Base-by-base conservation (phyloP, 1,140 invertebrate species). In the Ceratosolen fusciceps region DNA sequence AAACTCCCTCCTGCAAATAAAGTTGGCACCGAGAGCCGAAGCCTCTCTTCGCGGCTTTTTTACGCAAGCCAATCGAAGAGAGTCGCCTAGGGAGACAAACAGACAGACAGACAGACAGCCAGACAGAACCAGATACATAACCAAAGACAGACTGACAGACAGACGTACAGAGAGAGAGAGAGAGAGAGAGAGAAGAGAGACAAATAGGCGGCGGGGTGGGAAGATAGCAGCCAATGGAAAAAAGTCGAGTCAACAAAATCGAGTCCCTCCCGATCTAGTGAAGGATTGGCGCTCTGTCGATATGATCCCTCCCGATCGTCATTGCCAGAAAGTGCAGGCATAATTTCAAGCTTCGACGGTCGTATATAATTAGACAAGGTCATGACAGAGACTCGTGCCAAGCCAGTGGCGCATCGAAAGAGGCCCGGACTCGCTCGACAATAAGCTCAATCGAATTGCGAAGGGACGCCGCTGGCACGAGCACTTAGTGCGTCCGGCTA, bases 321-420 rank as follows among this genome's bases (percentile, higher is more conserved):
- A 89, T 88, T 88, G 86, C 85, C 84, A 87, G 79, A 86, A 86
- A 85, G 83, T 84, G 86, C 87, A 76, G 84, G 83, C 74, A 73
- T 67, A 62, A 80, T 83, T 85, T 85, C n/a, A 87, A 88, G 88
- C 80, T 85, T 89, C 88, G 87, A 85, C 88, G 87, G 84, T 82
- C 84, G 81, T 68, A 81, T 89, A 87, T 88, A 88, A 89, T 89
- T 88, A 90, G 87, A 85, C 39, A 12, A 56, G 47, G 26, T 80
- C 62, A 82, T 78, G 81, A 82, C n/a, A n/a, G 84, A 74, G 80
- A 58, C 80, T 80, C 72, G 83, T 84, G 85, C 84, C 83, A 86
- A 83, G 83, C 80, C 86, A 84, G 80, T 83, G 83, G 74, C 83
- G 85, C 56, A 56, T 75, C 31, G 83, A 75, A 82, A 78, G 81